Evolutionary conservation across 1,140 invertebrate species (phyloP).

Genomic region (Coptotermes formosanus): DNA sequence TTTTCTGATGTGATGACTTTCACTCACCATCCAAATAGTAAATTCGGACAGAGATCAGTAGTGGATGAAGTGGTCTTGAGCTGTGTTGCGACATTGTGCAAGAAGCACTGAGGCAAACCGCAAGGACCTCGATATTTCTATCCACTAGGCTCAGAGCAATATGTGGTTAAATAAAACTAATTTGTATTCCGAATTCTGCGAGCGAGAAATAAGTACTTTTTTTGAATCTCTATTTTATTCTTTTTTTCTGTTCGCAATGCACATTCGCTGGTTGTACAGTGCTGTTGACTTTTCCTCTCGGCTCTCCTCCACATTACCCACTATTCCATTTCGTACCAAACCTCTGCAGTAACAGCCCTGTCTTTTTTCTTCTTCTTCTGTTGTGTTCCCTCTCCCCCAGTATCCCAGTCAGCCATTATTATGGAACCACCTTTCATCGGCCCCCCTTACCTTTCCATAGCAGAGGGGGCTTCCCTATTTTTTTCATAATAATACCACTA

Average conservation of each 20-base stretch:
- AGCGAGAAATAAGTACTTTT: not conserved
- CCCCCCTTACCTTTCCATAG: conserved; percentile 2
- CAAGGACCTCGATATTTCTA: too few species aligned
- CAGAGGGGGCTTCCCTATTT: not conserved
- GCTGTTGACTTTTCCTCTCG: not conserved
- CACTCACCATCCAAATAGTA: too few species aligned
- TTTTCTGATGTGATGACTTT: too few species aligned
- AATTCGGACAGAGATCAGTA: too few species aligned
- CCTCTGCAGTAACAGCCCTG: not conserved
- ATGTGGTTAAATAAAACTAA: too few species aligned
- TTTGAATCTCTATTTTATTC: not conserved
- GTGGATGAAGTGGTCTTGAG: too few species aligned
- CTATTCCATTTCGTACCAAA: not conserved
- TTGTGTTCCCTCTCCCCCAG: not conserved
- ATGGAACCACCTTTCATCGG: not conserved
- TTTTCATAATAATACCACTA: conserved; percentile 10
- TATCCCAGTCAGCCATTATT: not conserved
- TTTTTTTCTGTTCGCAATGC: not conserved
- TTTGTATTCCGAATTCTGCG: too few species aligned
- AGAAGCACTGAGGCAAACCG: too few species aligned
- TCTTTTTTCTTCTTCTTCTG: not conserved
- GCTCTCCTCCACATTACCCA: not conserved
- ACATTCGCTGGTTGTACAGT: not conserved
- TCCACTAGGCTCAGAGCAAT: too few species aligned
- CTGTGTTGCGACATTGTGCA: too few species aligned